A percentile compares a stretch with the other conserved stretches of the same genome.
phyloP scores from a whole-genome alignment of 1,140 invertebrate genomes.

The Lethocerus indicus region DNA sequence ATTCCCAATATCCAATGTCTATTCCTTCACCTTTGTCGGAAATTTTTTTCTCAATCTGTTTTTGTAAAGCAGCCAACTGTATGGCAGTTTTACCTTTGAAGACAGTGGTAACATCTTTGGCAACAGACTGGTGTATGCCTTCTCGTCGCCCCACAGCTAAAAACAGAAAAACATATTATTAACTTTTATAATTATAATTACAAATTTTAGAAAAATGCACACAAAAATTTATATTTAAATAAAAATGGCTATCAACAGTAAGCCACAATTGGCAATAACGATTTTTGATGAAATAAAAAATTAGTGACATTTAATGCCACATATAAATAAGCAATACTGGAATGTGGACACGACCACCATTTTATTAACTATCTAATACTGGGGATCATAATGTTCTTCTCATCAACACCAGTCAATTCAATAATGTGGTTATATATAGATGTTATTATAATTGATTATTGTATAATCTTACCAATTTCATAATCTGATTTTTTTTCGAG shows the following conservation, averaged over 20 bases:
- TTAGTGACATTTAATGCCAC: too few species aligned
- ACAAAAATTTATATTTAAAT: too few species aligned
- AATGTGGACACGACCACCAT: too few species aligned
- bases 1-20: slow-evolving; percentile 97
- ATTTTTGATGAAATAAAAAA: too few species aligned
- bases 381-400: too few species aligned
- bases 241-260: too few species aligned
- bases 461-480: slow-evolving; percentile 30
- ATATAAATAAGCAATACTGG: too few species aligned
- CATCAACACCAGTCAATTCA: too few species aligned
- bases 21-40: slow-evolving; percentile 68
- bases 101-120: slow-evolving; percentile 70
- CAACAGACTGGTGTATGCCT: slow-evolving; percentile 86
- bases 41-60: slow-evolving; percentile 81
- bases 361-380: too few species aligned
- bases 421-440: too few species aligned
- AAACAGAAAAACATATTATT: neutral
- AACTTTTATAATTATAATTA: neutral
- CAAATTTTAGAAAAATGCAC: too few species aligned
- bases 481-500: slow-evolving; percentile 42
- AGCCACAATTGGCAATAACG: too few species aligned
- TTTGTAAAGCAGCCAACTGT: slow-evolving; percentile 67
- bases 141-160: slow-evolving; percentile 53
- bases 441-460: neutral
- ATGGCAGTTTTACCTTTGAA: slow-evolving; percentile 88